phyloP scores from a whole-genome alignment of 2,888 invertebrate species.

The Temnothorax rugatulus region DNA sequence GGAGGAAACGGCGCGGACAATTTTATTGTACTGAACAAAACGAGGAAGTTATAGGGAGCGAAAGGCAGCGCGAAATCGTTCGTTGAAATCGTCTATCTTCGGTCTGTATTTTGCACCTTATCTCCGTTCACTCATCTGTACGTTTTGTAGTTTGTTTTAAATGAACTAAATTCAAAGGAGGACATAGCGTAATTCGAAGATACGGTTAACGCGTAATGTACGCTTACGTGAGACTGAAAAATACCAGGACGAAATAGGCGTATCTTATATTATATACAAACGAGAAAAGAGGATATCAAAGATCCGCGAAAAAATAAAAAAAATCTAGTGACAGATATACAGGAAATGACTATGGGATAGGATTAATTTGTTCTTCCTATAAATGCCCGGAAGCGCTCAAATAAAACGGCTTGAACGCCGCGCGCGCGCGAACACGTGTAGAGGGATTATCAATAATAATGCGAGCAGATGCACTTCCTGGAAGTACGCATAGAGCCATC shows the following conservation, averaged over 20 bases:
- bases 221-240: slow-evolving; percentile 59
- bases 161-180: slow-evolving; percentile 6
- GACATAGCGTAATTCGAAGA: slow-evolving; percentile 63
- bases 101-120: slow-evolving; percentile 36
- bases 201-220: slow-evolving; percentile 67
- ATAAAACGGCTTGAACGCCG: slow-evolving; percentile 34
- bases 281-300: slow-evolving; percentile 27
- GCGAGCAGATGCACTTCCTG: slow-evolving; percentile 45
- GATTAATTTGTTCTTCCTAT: slow-evolving; percentile 36
- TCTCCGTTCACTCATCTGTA: slow-evolving; percentile 43
- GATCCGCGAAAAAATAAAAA: slow-evolving; percentile 50
- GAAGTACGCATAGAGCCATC: background rate
- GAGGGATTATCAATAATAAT: slow-evolving; percentile 46
- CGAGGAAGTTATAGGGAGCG: slow-evolving; percentile 24
- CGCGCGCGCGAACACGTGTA: slow-evolving; percentile 19
- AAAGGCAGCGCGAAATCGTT: slow-evolving; percentile 20
- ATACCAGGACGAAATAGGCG: slow-evolving; percentile 36
- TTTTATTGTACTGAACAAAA: slow-evolving; percentile 49
- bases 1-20: slow-evolving; percentile 46
- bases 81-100: slow-evolving; percentile 20
- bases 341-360: slow-evolving; percentile 15
- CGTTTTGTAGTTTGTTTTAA: slow-evolving; percentile 63
- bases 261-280: background rate
- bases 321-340: slow-evolving; percentile 30
- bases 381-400: slow-evolving; percentile 33